These are phyloP conservation scores for Octodon degus DNA, from an alignment of 2,113 vertebrate species.

Conservation along the genomic window DNA sequence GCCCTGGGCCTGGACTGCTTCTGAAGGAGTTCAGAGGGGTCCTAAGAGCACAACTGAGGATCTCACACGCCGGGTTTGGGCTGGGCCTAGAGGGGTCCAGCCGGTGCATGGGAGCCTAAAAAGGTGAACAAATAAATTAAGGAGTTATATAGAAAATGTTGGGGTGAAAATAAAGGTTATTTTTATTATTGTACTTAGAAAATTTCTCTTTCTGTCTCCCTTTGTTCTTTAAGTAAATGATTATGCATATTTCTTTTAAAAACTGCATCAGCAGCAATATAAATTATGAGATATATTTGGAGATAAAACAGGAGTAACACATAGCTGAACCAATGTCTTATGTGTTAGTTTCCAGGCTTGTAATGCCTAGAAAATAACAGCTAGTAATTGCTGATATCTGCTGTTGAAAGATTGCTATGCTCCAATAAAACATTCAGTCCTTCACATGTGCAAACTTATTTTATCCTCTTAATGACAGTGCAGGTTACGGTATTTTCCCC, in stretches of 20 bases:
- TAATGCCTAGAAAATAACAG: neutral
- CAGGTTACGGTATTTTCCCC: neutral
- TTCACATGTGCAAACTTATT: neutral
- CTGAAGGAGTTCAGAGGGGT: too few species aligned
- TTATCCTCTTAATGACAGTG: neutral
- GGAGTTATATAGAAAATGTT: neutral
- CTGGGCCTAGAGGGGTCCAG: too few species aligned
- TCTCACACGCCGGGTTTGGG: too few species aligned
- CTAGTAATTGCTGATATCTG: neutral
- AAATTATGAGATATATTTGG: conserved; percentile 28
- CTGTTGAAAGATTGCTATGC: neutral
- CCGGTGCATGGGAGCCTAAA: too few species aligned
- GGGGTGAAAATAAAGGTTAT: neutral
- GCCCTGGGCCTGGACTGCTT: too few species aligned
- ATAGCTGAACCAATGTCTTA: neutral
- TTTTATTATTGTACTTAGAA: neutral
- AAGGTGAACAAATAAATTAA: neutral
- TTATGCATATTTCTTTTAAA: neutral
- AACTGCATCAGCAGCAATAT: neutral
- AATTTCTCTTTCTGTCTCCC: neutral
- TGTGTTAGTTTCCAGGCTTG: neutral
- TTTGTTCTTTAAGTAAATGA: conserved; percentile 9
- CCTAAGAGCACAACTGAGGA: too few species aligned
- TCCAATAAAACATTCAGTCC: neutral
- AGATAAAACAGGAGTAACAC: neutral